These are phyloP conservation scores for Oncorhynchus mykiss DNA, from an alignment of 2,113 vertebrate genomes.

Conservation along the genomic window DNA sequence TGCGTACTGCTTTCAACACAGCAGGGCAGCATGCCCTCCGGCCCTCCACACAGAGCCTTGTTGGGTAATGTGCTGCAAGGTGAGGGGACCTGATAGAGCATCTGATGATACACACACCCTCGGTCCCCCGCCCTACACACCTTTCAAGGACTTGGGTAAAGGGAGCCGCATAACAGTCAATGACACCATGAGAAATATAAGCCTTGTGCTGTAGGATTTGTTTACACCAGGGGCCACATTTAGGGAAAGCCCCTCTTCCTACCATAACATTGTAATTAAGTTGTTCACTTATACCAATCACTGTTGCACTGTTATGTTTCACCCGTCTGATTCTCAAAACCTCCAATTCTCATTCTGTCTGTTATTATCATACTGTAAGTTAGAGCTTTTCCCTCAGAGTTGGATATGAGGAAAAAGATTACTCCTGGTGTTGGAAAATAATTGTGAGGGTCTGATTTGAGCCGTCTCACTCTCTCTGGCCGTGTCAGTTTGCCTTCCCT, in stretches of 20 bases:
- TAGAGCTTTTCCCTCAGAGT: no score
- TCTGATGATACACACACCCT: neutral
- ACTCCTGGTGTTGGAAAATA: no score
- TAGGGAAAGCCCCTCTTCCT: neutral
- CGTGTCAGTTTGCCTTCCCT: no score
- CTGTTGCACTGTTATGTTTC: no score
- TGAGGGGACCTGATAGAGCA: constrained; percentile 18
- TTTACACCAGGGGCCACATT: neutral
- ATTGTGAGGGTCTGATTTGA: no score
- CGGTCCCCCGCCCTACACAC: neutral
- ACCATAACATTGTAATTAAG: neutral
- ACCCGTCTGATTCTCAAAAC: no score
- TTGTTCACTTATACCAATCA: neutral
- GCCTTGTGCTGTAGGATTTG: neutral
- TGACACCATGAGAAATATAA: neutral
- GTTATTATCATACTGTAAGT: no score
- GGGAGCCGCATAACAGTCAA: neutral
- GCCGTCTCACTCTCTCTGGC: no score
- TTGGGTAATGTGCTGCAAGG: constrained; percentile 40
- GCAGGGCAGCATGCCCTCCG: constrained; percentile 4
- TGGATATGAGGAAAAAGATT: no score
- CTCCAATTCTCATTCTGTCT: no score
- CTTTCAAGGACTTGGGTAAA: constrained; percentile 1
- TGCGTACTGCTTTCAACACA: constrained; percentile 33
- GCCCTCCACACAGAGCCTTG: constrained; percentile 38